These are phyloP conservation scores for Laspeyria flexula DNA, from an alignment of 2,888 invertebrate genomes.

Conservation along the genomic window DNA sequence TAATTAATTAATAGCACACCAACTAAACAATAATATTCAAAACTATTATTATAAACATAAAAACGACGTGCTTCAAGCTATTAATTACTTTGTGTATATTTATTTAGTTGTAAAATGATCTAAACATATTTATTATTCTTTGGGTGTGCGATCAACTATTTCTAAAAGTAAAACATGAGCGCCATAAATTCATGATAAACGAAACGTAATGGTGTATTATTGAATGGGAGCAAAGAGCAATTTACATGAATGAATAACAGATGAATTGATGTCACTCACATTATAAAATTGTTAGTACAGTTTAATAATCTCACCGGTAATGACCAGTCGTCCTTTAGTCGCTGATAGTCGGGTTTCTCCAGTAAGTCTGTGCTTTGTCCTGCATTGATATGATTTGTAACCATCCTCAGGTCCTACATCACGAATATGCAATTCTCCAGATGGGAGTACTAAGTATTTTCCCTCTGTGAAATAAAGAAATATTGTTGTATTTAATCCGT, in stretches of 20 bases:
- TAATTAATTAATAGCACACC: conserved; percentile 11
- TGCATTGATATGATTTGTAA: conserved; percentile 96
- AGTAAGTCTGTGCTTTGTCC: conserved; percentile 96
- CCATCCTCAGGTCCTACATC: conserved; percentile 98
- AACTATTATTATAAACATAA: too few species aligned
- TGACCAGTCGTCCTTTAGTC: conserved; percentile 96
- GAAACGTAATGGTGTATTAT: neutral
- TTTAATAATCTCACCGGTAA: conserved; percentile 92
- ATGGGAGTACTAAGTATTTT: conserved; percentile 97
- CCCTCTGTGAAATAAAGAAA: conserved; percentile 88
- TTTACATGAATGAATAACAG: conserved; percentile 3
- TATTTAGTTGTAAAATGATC: neutral
- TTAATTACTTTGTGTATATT: too few species aligned
- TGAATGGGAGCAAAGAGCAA: conserved; percentile 1
- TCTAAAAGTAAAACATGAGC: conserved; percentile 13
- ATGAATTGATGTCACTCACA: conserved; percentile 43
- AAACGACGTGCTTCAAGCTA: too few species aligned
- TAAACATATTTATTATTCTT: neutral
- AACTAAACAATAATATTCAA: too few species aligned
- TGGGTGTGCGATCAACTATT: conserved; percentile 4
- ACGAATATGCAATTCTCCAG: conserved; percentile 97
- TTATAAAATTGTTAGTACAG: conserved; percentile 11
- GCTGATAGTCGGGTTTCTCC: conserved; percentile 97
- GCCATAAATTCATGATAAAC: conserved; percentile 49
- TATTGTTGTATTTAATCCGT: conserved; percentile 26